Base-by-base conservation (phyloP, 1,140 invertebrate species). In the Papilio polyxenes region DNA sequence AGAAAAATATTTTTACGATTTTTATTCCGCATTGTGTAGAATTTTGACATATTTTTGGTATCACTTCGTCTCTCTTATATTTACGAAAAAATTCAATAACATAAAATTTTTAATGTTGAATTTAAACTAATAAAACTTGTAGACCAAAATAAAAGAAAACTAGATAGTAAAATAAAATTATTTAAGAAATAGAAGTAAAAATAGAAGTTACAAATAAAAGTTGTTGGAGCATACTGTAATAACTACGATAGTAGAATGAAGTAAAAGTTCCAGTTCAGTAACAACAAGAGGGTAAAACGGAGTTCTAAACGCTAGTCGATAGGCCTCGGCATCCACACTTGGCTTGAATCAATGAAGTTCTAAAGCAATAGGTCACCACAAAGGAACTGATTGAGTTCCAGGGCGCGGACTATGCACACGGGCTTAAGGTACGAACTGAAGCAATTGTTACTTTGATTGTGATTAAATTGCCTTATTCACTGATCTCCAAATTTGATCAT, bases 311-410 rank as follows among this genome's bases (percentile, higher is more conserved):
- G 56, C 40, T 49, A 87, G 85, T 88, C 88, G 85, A 83, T 85
- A 84, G 83, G 82, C 80, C 81, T 82, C 79, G 87, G 87, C 87
- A 89, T 91, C 90, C 89, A 88, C 89, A 89, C 90, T 92, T 84
- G 83, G 88, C 87, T 92, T 90, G 92, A 93, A 93, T 93, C 91
- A 92, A 92, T 92, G 89, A 89, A 91, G 85, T 93, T 91, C 87
- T 89, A 87, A 89, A 90, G 85, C 88, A 87, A 92, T 90, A 86
- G 90, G 85, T 89, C 83, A 81, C 85, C 89, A 91, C 91, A 93
- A 92, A 93, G 90, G 91, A 89, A 88, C 89, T 92, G 91, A 92
- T 92, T 91, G 92, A 91, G 88, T 86, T 85, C 83, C 83, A 81
- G 85, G 85, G 80, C 82, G 84, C 65, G 82, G 85, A 81, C 82